Base-by-base conservation (phyloP, 1,140 invertebrate genomes). In the Teleogryllus occipitalis region DNA sequence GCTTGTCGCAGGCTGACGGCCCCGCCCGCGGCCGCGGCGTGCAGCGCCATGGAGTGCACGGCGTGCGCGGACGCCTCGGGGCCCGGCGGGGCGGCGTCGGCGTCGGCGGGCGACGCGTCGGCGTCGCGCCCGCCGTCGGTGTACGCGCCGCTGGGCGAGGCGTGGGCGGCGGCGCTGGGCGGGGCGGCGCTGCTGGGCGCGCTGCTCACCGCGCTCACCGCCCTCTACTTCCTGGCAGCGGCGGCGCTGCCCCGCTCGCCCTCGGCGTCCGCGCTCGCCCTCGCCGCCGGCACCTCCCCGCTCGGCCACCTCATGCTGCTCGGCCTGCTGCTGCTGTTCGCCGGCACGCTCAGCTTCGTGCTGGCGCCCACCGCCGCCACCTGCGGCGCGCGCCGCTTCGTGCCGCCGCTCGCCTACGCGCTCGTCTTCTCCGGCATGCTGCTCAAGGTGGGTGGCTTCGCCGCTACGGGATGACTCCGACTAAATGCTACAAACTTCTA, bases 251-350 rank as follows among this genome's bases (percentile, higher is more conserved):
- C 79, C 0, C 76, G 75, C 14, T 87, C 27, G 27, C 27, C 27
- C 27, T 39, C 27, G 27, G 27, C 27, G 27, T 39, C 54, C 2
- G 54, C 10, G 54, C 54, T 87, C 82, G 87, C 87, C 7, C 84
- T 85, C 10, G 83, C 85, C 22, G 85, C 86, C 39, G 87, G 88
- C 27, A 88, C 87, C 7, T 86, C 88, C 8, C 83, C 88, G 8
- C 82, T 90, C 5, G 88, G 87, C 0, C 89, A 87, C 83, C 84
- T 87, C 81, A 85, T 88, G 10, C 82, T 87, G 8, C 84, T 88
- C 80, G 88, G 87, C 22, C 84, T 89, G 74, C 82, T 89, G 21
- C 81, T 88, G 7, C 79, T 89, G 54, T 89, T 87, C 81, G 82
- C 83, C 8, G 83, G 86, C 46, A 88, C 87, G 78, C 87, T 89